Percentiles rank a stretch among this genome's conserved stretches.
phyloP scores from a whole-genome alignment of 2,797 vertebrate genomes.

The Gymnothorax javanicus region DNA sequence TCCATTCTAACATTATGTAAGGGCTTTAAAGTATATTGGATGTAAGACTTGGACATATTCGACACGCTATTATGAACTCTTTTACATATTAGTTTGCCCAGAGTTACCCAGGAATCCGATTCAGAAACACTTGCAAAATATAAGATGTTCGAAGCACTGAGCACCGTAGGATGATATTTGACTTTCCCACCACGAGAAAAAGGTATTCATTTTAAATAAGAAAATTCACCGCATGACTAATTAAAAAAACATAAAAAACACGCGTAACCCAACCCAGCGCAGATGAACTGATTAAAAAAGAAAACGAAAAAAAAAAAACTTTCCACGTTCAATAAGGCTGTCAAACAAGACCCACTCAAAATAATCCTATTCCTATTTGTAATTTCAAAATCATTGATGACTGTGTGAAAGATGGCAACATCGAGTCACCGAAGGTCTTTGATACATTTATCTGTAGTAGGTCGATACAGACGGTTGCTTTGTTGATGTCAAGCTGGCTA shows the following conservation, averaged over 20 bases:
- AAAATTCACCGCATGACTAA: neutral
- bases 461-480: neutral
- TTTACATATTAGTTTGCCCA: neutral
- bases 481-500: constrained; percentile 6
- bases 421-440: neutral
- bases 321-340: neutral
- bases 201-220: neutral
- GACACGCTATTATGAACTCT: neutral
- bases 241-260: neutral
- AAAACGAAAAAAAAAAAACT: neutral
- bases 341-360: neutral
- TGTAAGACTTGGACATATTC: neutral
- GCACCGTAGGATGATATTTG: neutral
- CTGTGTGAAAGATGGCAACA: neutral
- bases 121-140: neutral
- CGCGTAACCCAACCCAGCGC: neutral
- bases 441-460: neutral
- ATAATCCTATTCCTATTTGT: neutral
- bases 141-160: neutral
- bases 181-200: neutral
- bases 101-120: neutral
- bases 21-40: neutral
- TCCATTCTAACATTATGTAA: neutral
- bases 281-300: neutral
- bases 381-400: neutral